Conservation (phyloP, 2,888 invertebrate genomes). For the Oeneis ivallda region DNA sequence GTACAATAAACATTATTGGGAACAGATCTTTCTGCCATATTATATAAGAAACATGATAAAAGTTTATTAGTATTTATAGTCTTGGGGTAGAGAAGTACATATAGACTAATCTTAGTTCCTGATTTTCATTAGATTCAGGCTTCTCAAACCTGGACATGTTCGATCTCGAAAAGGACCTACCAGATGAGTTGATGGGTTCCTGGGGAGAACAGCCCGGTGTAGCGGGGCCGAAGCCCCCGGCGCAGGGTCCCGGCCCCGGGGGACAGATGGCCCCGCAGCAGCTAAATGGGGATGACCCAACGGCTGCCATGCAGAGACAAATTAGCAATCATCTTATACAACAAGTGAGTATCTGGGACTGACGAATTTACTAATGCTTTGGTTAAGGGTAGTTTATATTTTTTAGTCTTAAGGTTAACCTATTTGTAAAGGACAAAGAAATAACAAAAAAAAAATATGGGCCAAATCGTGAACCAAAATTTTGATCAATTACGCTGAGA, state of each 20-base stretch:
- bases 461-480: too few relatives aligned
- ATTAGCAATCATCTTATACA: conserved; percentile 86
- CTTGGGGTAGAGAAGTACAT: background rate
- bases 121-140: conserved; percentile 81
- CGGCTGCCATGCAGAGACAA: conserved; percentile 82
- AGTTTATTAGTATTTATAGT: too few relatives aligned
- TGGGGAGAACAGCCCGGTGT: conserved; percentile 87
- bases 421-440: too few relatives aligned
- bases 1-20: too few relatives aligned
- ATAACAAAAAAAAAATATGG: too few relatives aligned
- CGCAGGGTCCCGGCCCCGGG: conserved; percentile 91
- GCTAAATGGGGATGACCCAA: conserved; percentile 86
- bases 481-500: too few relatives aligned
- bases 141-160: conserved; percentile 92
- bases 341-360: conserved; percentile 78
- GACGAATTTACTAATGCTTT: conserved; percentile 37
- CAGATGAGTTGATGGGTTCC: conserved; percentile 92
- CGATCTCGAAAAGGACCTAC: conserved; percentile 95
- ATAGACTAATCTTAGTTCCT: background rate
- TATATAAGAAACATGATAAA: background rate
- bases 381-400: background rate
- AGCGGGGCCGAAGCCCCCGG: conserved; percentile 88
- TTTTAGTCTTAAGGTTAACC: too few relatives aligned
- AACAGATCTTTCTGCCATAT: background rate
- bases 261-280: conserved; percentile 80